These are phyloP conservation scores for Threskiornis aethiopicus DNA, from an alignment of 2,797 vertebrate genomes.

Conservation along the genomic window DNA sequence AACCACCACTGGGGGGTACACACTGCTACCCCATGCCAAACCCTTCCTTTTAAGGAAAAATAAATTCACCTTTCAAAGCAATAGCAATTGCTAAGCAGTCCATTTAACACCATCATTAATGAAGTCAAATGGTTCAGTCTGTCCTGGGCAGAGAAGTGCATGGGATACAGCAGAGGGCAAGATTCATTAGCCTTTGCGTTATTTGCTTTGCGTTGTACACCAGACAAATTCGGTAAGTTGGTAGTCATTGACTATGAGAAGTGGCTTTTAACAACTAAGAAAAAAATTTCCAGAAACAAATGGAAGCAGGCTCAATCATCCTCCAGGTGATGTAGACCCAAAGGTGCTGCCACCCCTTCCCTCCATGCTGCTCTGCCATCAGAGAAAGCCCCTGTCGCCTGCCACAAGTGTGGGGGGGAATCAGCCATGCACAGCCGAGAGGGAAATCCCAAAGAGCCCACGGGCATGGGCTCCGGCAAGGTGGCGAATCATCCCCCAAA, in stretches of 20 bases:
- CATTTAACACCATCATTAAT: neutral
- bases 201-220: neutral
- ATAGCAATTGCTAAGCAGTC: neutral
- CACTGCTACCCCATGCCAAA: neutral
- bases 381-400: neutral
- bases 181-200: neutral
- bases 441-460: neutral
- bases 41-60: neutral
- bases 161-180: rapidly evolving
- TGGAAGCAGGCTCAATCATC: neutral
- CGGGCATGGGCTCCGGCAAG: rapidly evolving
- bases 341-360: neutral
- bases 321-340: neutral
- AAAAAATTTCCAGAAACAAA: neutral
- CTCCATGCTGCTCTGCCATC: no score
- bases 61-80: neutral
- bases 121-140: neutral
- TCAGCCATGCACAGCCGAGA: neutral
- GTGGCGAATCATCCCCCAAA: neutral
- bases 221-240: neutral
- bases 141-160: neutral
- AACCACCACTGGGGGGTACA: neutral
- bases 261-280: neutral
- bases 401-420: no score
- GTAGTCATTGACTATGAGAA: neutral